Evolutionary conservation across 1,140 invertebrate genomes (phyloP).

Genomic region (Limonius californicus): DNA sequence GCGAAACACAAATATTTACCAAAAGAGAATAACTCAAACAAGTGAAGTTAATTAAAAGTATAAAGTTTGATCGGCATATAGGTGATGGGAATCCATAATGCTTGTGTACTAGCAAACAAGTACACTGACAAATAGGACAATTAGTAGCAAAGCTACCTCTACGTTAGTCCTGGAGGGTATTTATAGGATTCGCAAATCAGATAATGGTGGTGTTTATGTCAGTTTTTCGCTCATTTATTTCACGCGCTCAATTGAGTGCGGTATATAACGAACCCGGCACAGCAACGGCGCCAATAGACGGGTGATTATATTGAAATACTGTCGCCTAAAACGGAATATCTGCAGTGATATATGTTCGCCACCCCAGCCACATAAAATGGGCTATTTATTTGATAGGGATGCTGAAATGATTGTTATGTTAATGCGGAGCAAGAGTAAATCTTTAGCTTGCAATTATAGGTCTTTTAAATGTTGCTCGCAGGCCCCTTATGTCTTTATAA

Average conservation of each 20-base stretch:
- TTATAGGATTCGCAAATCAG: constrained; percentile 25
- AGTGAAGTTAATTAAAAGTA: no score
- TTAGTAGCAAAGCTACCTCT: not conserved
- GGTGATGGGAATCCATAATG: no score
- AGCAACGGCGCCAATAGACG: constrained; percentile 14
- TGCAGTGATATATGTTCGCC: constrained; percentile 13
- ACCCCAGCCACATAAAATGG: constrained; percentile 20
- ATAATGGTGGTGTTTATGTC: constrained; percentile 23
- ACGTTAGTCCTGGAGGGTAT: constrained; percentile 11
- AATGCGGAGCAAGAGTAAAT: constrained; percentile 25
- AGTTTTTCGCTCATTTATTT: constrained; percentile 24
- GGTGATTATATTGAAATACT: constrained; percentile 26
- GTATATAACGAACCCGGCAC: constrained; percentile 13
- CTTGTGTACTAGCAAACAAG: not conserved
- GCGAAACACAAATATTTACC: no score
- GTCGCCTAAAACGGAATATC: constrained; percentile 19
- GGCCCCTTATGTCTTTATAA: no score
- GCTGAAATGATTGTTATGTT: constrained; percentile 28
- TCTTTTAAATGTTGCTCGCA: no score
- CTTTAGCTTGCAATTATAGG: constrained; percentile 11
- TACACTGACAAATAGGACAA: not conserved
- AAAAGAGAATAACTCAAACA: no score
- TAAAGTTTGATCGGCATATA: no score
- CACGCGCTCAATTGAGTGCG: constrained; percentile 20
- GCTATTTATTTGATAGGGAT: constrained; percentile 25